These are phyloP conservation scores for Euzetes globulus DNA, from an alignment of 2,888 invertebrate species.

Conservation along the genomic window DNA sequence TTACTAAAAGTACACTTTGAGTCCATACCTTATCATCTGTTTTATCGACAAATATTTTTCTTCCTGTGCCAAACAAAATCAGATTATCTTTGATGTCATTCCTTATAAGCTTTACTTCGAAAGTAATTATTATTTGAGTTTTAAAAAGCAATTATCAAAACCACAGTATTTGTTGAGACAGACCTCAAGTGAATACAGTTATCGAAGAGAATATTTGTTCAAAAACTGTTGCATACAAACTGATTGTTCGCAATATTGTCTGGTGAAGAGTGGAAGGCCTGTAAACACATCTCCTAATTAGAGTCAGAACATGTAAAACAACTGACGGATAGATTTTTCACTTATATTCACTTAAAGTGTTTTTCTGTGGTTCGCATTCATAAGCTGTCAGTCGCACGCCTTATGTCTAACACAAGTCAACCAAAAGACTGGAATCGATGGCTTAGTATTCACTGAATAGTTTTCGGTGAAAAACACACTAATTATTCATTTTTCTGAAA, in stretches of 20 bases:
- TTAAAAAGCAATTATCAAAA: background rate
- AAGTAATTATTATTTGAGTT: background rate
- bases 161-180: background rate
- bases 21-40: background rate
- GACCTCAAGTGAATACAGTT: background rate
- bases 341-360: background rate
- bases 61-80: background rate
- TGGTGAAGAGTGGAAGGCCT: background rate
- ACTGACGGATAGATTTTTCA: background rate
- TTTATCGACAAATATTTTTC: background rate
- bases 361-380: background rate
- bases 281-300: constrained; percentile 2
- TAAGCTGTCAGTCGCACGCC: constrained; percentile 4
- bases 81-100: constrained; percentile 19
- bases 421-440: too few species aligned
- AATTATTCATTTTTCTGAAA: too few species aligned
- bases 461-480: background rate
- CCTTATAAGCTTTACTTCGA: constrained; percentile 8
- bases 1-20: background rate
- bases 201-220: background rate
- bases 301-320: background rate
- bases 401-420: background rate
- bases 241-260: background rate
- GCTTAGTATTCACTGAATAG: background rate
- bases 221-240: background rate